Evolutionary conservation across 2,113 vertebrate genomes (phyloP).

Genomic region (Ceyx margarethae): DNA sequence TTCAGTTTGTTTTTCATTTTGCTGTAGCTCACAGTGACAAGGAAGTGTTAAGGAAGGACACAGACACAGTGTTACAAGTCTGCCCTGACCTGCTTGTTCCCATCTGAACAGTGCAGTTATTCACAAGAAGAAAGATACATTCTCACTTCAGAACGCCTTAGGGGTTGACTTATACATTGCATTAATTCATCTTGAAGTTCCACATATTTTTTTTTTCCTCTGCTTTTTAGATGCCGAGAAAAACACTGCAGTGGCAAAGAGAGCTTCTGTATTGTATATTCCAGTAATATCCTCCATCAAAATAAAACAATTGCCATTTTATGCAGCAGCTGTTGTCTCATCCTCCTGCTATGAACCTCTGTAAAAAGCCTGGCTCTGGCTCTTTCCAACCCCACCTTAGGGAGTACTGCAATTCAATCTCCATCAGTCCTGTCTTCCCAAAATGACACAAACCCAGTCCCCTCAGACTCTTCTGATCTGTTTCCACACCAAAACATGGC

Average conservation of each 20-base stretch:
- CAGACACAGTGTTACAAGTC: background rate
- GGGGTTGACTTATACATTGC: background rate
- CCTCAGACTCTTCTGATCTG: background rate
- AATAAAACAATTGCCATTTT: background rate
- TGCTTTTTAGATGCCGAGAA: background rate
- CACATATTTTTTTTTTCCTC: background rate
- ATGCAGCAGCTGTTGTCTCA: background rate
- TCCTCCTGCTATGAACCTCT: background rate
- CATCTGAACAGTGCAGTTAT: slow-evolving; percentile 37
- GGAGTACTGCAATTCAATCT: background rate
- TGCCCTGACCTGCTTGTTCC: slow-evolving; percentile 14
- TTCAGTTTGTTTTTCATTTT: background rate
- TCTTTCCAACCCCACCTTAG: background rate
- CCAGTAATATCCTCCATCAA: background rate
- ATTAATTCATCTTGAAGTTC: slow-evolving; percentile 20
- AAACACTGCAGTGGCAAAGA: background rate
- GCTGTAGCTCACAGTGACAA: background rate
- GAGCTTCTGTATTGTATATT: background rate
- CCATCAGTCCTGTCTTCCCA: background rate
- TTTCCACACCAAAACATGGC: accelerated
- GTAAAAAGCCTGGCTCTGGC: background rate
- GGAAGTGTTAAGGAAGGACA: slow-evolving; percentile 7
- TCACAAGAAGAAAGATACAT: slow-evolving; percentile 42
- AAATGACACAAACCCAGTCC: accelerated
- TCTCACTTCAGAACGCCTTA: slow-evolving; percentile 29